Base-by-base conservation (phyloP, 2,888 invertebrate genomes). In the Lapara coniferarum region DNA sequence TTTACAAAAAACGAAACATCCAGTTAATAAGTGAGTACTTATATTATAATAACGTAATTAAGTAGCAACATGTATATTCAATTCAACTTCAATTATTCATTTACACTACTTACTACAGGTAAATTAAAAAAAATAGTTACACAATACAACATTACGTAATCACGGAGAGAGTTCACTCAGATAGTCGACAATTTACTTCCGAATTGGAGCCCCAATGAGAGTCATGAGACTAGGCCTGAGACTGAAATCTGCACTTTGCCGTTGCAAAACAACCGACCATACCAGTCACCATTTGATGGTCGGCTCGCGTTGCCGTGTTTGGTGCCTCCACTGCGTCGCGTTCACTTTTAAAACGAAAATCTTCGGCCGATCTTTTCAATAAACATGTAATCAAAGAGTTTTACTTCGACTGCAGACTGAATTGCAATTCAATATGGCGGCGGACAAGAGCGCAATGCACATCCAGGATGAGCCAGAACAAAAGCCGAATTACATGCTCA, bases 401-500 rank as follows among this genome's bases (percentile, higher is more conserved):
- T 16, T n/a, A 70, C 67, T 19, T 52, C 51, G 66, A 19, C 52
- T 53, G 59, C 46, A 44, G 58, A 46, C 55, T 67, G 49, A 71
- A 72, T 71, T 68, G 71, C 46, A 69, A 70, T 63, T 72, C 70
- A 73, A 84, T 75, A 92, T 91, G 92, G 90, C 87, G 78, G 72
- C 87, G 12, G 88, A 89, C 74, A 91, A 91, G 72, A 87, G 85
- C 73, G 74, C 74, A 53, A 73, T 76, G 53, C 80, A 86, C 73
- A 74, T 77, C 69, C 75, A 75, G 66, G 81, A 81, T 83, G 85
- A 74, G 76, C 80, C 80, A 71, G 74, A 87, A 77, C 78, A 84
- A 77, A 93, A 91, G 78, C 93, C 93, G n/a, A 94, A 94, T 85
- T 94, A 94, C 85, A 93, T 91, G 91, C 85, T 92, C n/a, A 90